Conservation (phyloP, 2,888 invertebrate species). For the Euplexia lucipara region DNA sequence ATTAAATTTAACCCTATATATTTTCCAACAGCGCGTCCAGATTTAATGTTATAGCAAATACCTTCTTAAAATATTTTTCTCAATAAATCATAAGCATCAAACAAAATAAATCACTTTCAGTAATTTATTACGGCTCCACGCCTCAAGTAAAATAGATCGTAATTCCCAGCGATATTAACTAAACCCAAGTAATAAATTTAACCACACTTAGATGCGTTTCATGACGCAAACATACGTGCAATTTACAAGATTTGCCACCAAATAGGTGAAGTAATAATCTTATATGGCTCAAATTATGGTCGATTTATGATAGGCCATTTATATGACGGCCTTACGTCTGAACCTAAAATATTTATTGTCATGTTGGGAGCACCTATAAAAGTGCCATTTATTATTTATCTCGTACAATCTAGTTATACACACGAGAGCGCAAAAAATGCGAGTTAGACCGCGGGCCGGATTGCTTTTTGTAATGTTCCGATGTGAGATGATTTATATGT, state of each 20-base stretch:
- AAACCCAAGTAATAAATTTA: slow-evolving; percentile 54
- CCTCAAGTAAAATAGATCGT: slow-evolving; percentile 42
- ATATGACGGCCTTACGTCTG: slow-evolving; percentile 41
- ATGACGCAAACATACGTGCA: slow-evolving; percentile 47
- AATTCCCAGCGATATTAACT: slow-evolving; percentile 44
- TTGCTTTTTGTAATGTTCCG: slow-evolving; percentile 54
- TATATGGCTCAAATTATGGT: slow-evolving; percentile 44
- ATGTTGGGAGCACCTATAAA: slow-evolving; percentile 59
- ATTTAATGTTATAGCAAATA: slow-evolving; percentile 33
- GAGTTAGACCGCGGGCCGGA: slow-evolving; percentile 43
- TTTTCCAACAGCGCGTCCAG: not conserved
- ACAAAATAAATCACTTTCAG: slow-evolving; percentile 39
- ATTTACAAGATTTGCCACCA: slow-evolving; percentile 55
- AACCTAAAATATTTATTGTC: slow-evolving; percentile 64
- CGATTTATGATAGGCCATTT: slow-evolving; percentile 55
- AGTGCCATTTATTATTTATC: slow-evolving; percentile 61
- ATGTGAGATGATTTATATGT: slow-evolving; percentile 56
- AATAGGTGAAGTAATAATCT: slow-evolving; percentile 48
- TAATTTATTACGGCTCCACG: slow-evolving; percentile 46
- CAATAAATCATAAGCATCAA: slow-evolving; percentile 33
- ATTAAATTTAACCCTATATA: not conserved
- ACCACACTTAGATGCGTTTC: slow-evolving; percentile 48
- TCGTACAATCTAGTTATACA: slow-evolving; percentile 50
- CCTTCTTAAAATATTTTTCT: slow-evolving; percentile 19
- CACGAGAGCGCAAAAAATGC: slow-evolving; percentile 44